These are phyloP conservation scores for Petaurus breviceps DNA, from an alignment of 2,113 vertebrate genomes.

Conservation along the genomic window DNA sequence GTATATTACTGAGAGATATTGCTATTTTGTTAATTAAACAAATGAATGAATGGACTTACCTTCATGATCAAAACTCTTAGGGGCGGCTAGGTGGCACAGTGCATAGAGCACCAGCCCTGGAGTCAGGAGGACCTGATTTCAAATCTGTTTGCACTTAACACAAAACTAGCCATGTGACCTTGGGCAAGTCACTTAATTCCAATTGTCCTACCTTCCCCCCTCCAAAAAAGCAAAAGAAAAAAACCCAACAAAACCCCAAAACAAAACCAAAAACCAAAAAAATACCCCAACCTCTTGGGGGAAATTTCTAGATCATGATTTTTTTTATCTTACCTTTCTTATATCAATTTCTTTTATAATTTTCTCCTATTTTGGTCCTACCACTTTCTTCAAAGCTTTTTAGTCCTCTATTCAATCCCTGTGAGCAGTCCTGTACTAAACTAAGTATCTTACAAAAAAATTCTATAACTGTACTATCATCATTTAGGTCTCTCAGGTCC, in stretches of 20 bases:
- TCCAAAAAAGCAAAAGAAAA: too few relatives aligned
- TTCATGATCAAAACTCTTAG: not conserved
- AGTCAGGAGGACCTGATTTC: too few relatives aligned
- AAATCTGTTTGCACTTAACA: too few relatives aligned
- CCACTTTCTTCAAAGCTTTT: not conserved
- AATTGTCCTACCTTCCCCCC: too few relatives aligned
- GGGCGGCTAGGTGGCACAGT: not conserved
- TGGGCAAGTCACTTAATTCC: too few relatives aligned
- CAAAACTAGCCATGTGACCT: too few relatives aligned
- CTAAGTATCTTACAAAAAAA: slow-evolving; percentile 10
- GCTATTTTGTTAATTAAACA: not conserved
- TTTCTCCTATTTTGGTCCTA: slow-evolving; percentile 1
- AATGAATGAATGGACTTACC: not conserved
- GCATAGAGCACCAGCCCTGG: too few relatives aligned
- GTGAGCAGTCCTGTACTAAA: slow-evolving; percentile 8
- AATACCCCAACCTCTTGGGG: not conserved
- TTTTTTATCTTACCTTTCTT: not conserved
- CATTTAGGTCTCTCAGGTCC: not conserved
- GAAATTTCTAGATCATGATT: not conserved
- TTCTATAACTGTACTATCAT: not conserved
- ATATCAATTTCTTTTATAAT: not conserved
- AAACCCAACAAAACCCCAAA: too few relatives aligned
- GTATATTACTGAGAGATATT: not conserved
- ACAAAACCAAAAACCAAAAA: too few relatives aligned
- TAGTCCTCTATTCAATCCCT: not conserved